Percentiles rank a stretch among this genome's conserved stretches.
Evolutionary conservation across 2,888 invertebrate species (phyloP).

Genomic region (Phalangium opilio): DNA sequence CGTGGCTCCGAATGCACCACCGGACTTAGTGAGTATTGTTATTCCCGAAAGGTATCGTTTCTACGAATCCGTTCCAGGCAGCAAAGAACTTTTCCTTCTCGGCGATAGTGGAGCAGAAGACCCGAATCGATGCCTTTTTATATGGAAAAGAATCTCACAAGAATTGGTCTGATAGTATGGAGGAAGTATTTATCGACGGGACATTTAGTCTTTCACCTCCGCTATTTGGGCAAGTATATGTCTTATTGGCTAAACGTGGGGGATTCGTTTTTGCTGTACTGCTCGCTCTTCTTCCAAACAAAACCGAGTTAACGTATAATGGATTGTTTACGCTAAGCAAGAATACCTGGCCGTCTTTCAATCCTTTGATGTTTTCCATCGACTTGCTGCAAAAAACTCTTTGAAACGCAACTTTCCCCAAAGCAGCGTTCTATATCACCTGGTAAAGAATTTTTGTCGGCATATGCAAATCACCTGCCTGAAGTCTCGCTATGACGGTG

Average conservation of each 20-base stretch:
- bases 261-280: conserved; percentile 1
- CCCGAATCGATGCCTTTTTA: no score
- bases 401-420: neutral
- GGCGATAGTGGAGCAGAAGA: no score
- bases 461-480: neutral
- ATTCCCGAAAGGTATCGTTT: no score
- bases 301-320: neutral
- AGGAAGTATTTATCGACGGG: conserved; percentile 1
- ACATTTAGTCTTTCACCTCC: conserved; percentile 1
- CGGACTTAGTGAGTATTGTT: no score
- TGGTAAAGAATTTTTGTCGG: neutral
- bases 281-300: conserved; percentile 3
- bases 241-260: neutral
- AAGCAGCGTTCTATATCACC: conserved; percentile 4
- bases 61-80: no score
- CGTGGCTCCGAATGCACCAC: no score
- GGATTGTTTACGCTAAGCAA: neutral
- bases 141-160: no score
- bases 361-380: neutral
- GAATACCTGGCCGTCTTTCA: neutral
- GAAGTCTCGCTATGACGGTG: conserved; percentile 1
- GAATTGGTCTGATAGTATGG: no score
- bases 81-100: no score
- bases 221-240: conserved; percentile 5
- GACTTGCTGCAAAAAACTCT: neutral